Base-by-base conservation (phyloP, 2,113 vertebrate genomes). In the Paraplagusia blochii region DNA sequence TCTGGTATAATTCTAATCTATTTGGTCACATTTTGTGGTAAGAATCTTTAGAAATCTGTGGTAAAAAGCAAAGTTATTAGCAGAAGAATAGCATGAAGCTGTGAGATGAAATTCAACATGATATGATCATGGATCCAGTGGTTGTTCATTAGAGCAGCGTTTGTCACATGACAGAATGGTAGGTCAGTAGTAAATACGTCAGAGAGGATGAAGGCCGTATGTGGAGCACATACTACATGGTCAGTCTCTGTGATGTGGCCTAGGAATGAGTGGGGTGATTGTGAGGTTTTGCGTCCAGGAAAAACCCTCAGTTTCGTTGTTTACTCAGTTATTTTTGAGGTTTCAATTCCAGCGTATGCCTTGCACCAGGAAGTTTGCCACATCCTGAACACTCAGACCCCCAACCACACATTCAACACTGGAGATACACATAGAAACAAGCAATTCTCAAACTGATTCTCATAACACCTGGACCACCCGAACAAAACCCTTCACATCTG, bases 271-370 rank as follows among this genome's bases (percentile, higher is more conserved):
- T 14, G n/a, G n/a, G 40, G 66, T 48, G 46, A 55, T 69, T 79
- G 34, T 49, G 47, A 72, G 58, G 58, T 53, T 58, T 61, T 54
- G 44, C 49, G 63, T 66, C 36, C 47, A 55, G 64, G 64, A 56
- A 80, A 67, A 60, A 52, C 18, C 57, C 13, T 22, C 33, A 42
- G 59, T 53, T 55, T 69, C 36, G 29, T 39, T 78, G 80, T 84
- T 79, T 74, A 74, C 53, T 58, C 35, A 65, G 72, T 73, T 84
- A 74, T 83, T 79, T 83, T 83, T 84, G 65, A 80, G 70, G 76
- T 77, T 80, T 60, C 56, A 77, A 77, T 87, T 76, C 75, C 60
- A 78, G 74, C 45, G 9, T 70, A 66, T 58, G 61, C 60, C 65
- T 44, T 12, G 16, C 72, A 52, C 54, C 66, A 85, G 82, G 80